Evolutionary conservation across 2,888 invertebrate species (phyloP).

Genomic region (Xestia rhomboidea): DNA sequence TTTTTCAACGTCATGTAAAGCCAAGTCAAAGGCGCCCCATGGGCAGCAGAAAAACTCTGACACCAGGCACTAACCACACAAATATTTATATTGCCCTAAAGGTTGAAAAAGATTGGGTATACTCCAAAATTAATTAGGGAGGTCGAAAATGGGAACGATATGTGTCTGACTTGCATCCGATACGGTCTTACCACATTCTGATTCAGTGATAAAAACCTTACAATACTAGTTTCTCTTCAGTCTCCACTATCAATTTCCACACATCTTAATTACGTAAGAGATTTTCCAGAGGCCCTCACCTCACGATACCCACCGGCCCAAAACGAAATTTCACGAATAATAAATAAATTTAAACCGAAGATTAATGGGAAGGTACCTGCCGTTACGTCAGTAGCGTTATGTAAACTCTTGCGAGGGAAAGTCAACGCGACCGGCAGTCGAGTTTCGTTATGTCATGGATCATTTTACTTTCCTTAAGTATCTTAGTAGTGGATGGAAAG

Average conservation of each 20-base stretch:
- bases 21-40: no score
- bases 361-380: constrained; percentile 53
- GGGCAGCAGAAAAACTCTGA: no score
- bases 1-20: no score
- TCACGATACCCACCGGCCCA: constrained; percentile 34
- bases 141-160: background rate
- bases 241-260: constrained; percentile 18
- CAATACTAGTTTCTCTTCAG: background rate
- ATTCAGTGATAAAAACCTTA: background rate
- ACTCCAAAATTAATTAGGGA: background rate
- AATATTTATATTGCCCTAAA: background rate
- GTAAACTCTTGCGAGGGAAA: constrained; percentile 75
- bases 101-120: background rate
- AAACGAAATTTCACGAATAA: constrained; percentile 58
- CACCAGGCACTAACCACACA: no score
- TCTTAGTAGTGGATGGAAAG: constrained; percentile 57
- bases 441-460: constrained; percentile 74
- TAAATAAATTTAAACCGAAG: constrained; percentile 62
- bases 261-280: constrained; percentile 34
- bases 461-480: constrained; percentile 70
- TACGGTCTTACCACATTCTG: background rate
- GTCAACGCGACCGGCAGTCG: constrained; percentile 65
- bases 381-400: constrained; percentile 65
- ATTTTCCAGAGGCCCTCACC: constrained; percentile 24
- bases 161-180: background rate